These are phyloP conservation scores for Mionectes macconnelli DNA, from an alignment of 2,113 vertebrate species.

Conservation along the genomic window DNA sequence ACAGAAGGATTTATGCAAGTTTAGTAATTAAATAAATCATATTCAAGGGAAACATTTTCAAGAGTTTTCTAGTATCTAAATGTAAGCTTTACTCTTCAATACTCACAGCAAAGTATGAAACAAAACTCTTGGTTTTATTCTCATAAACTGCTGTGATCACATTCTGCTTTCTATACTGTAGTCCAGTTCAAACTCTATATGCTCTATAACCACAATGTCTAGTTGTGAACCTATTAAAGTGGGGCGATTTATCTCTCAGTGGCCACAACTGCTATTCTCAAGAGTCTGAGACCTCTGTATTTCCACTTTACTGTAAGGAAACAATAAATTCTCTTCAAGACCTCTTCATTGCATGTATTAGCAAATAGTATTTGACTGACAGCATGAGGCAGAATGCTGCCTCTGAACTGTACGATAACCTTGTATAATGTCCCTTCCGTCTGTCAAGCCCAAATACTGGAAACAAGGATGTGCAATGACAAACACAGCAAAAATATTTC, in stretches of 20 bases:
- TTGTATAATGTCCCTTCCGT: neutral
- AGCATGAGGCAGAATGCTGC: neutral
- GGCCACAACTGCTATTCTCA: neutral
- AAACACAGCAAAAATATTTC: neutral
- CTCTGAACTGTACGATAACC: neutral
- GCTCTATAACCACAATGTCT: neutral
- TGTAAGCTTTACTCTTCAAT: neutral
- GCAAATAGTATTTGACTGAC: neutral
- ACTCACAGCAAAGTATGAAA: neutral
- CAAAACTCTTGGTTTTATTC: neutral
- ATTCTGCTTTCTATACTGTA: neutral
- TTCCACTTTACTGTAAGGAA: neutral
- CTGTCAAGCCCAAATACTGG: neutral
- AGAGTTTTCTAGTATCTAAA: neutral
- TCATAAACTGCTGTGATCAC: neutral
- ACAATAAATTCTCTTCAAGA: neutral
- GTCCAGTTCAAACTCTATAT: neutral
- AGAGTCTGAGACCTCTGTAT: neutral
- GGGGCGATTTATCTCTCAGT: neutral
- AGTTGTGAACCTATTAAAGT: neutral
- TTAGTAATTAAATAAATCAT: neutral
- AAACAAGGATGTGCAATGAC: neutral
- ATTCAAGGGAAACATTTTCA: neutral
- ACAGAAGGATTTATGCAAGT: neutral
- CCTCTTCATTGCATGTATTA: neutral